Conservation (phyloP, 2,113 vertebrate genomes). For the Syrrhaptes paradoxus region DNA sequence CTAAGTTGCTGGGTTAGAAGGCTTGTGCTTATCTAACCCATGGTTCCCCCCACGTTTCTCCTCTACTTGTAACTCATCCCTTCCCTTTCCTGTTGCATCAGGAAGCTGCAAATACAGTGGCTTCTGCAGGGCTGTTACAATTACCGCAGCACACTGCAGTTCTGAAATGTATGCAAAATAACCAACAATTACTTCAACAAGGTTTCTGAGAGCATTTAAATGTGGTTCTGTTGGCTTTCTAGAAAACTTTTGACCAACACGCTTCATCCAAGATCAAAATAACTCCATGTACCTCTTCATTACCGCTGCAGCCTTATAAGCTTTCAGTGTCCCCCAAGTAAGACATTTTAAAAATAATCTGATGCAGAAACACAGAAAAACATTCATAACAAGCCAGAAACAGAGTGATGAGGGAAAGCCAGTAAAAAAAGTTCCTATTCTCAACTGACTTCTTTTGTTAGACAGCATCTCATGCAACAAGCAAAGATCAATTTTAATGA, state of each 20-base stretch:
- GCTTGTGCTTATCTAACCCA: conserved; percentile 21
- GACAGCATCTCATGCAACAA: neutral
- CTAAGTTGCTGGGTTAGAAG: conserved; percentile 4
- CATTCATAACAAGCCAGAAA: neutral
- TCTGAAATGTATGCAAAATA: conserved; percentile 24
- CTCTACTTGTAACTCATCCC: conserved; percentile 56
- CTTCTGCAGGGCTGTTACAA: conserved; percentile 51
- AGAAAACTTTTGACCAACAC: neutral
- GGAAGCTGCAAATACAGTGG: conserved; percentile 57
- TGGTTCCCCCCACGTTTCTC: neutral
- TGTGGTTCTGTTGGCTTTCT: neutral
- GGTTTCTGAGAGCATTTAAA: neutral
- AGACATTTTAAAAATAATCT: neutral
- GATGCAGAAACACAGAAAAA: neutral
- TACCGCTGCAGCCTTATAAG: neutral
- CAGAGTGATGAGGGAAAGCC: neutral
- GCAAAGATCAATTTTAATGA: neutral
- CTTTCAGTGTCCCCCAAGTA: neutral
- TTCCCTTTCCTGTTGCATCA: conserved; percentile 71
- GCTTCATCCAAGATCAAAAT: neutral
- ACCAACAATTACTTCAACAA: neutral
- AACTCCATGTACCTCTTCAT: neutral
- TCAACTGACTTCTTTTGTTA: neutral
- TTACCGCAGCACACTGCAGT: conserved; percentile 28
- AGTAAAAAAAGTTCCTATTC: neutral